These are phyloP conservation scores for Stomatorhinus walkeri DNA, from an alignment of 2,797 vertebrate species.

Conservation along the genomic window DNA sequence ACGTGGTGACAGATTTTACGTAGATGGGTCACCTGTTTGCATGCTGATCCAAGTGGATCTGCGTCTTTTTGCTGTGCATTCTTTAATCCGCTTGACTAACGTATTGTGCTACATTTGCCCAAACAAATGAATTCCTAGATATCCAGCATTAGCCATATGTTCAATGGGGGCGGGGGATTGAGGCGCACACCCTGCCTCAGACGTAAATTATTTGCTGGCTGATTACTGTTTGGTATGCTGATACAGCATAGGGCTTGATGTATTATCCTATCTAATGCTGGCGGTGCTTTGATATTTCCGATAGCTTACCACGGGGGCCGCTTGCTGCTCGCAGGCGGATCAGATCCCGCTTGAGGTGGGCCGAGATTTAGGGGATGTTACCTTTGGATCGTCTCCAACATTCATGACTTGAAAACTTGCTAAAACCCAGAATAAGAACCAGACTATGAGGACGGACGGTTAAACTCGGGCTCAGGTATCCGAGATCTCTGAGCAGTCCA, in stretches of 20 bases:
- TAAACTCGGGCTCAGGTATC: neutral
- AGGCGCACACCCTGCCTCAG: neutral
- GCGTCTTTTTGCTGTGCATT: neutral
- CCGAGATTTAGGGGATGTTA: slow-evolving; percentile 25
- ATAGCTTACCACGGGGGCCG: slow-evolving; percentile 1
- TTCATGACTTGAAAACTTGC: slow-evolving; percentile 18
- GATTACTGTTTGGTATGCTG: neutral
- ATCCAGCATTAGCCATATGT: neutral
- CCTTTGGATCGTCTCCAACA: slow-evolving; percentile 29
- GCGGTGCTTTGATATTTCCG: slow-evolving; percentile 5
- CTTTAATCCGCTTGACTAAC: neutral
- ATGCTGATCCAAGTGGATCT: neutral
- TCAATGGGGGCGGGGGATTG: neutral
- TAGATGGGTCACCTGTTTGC: neutral
- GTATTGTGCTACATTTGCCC: neutral
- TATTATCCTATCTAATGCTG: slow-evolving; percentile 21
- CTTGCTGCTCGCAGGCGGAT: slow-evolving; percentile 5
- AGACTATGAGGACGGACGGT: neutral
- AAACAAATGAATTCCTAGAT: slow-evolving; percentile 2
- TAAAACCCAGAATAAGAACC: slow-evolving; percentile 19
- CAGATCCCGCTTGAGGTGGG: neutral
- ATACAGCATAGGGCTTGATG: slow-evolving; percentile 12
- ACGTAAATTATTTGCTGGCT: slow-evolving; percentile 5
- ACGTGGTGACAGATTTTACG: neutral
- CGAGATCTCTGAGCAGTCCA: neutral